Evolutionary conservation across 2,113 vertebrate species (phyloP).

Genomic region (Scomber japonicus): DNA sequence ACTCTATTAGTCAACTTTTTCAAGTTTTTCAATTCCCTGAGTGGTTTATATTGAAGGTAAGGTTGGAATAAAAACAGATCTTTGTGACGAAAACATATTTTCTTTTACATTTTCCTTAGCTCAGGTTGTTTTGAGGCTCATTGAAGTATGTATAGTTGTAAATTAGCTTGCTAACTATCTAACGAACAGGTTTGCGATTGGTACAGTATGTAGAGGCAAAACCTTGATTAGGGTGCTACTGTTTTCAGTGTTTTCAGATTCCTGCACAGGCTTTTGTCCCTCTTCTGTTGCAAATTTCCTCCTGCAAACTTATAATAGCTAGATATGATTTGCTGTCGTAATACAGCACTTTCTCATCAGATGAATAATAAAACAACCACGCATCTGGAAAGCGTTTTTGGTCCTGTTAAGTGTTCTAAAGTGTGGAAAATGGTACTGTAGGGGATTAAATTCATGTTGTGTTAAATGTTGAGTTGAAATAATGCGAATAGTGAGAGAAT

Average conservation of each 20-base stretch:
- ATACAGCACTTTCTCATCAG: conserved; percentile 25
- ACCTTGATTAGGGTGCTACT: conserved; percentile 16
- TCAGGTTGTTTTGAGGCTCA: neutral
- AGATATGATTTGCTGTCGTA: conserved; percentile 7
- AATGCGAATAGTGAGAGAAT: conserved; percentile 54
- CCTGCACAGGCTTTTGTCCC: neutral
- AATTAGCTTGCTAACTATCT: conserved; percentile 10
- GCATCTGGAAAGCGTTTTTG: conserved; percentile 18
- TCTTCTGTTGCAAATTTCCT: conserved; percentile 17
- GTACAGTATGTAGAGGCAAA: neutral
- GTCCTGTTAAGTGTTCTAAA: conserved; percentile 15
- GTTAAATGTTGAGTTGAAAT: conserved; percentile 28
- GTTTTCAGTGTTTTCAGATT: neutral
- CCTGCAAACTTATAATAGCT: conserved; percentile 56
- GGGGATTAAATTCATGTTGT: conserved; percentile 18
- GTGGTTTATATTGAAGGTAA: conserved; percentile 17
- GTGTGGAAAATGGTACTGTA: conserved; percentile 4
- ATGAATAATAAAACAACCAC: conserved; percentile 33
- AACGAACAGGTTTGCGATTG: conserved; percentile 10
- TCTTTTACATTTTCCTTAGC: neutral
- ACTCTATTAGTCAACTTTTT: conserved; percentile 1
- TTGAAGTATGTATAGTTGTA: neutral
- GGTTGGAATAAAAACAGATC: conserved; percentile 15
- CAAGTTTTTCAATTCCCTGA: conserved; percentile 24
- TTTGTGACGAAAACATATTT: neutral